Conservation (phyloP, 2,888 invertebrate species). For the Perizoma affinitatum region DNA sequence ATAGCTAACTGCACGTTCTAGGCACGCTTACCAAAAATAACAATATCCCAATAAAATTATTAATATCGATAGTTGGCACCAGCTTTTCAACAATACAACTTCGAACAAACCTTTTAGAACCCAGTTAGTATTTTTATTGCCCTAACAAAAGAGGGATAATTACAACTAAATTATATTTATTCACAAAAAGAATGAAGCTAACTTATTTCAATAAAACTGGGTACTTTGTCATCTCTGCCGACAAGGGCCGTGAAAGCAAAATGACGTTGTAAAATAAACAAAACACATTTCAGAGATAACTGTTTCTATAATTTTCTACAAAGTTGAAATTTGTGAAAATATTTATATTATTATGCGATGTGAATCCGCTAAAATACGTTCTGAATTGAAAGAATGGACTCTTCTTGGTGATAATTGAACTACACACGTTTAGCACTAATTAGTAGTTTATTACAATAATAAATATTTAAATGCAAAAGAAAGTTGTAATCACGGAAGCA, state of each 20-base stretch:
- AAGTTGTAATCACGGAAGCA: no score
- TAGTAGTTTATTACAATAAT: no score
- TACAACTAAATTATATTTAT: conserved; percentile 15
- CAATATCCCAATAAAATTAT: conserved; percentile 19
- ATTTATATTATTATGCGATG: no score
- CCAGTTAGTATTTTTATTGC: conserved; percentile 9
- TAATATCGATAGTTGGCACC: conserved; percentile 7
- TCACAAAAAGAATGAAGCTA: conserved; percentile 7
- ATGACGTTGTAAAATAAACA: conserved; percentile 10
- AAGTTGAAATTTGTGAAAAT: no score
- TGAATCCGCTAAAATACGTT: no score
- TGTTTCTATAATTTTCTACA: conserved; percentile 6
- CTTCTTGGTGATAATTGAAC: no score
- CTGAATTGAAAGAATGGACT: no score
- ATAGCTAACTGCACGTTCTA: conserved; percentile 15
- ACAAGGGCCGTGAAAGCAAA: conserved; percentile 6
- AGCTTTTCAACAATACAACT: conserved; percentile 10
- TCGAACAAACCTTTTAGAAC: conserved; percentile 4
- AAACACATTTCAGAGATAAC: conserved; percentile 5
- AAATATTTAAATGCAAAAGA: no score
- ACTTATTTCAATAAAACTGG: not conserved
- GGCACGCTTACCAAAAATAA: conserved; percentile 23
- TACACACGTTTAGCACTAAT: no score
- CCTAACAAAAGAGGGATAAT: conserved; percentile 26
- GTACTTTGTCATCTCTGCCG: conserved; percentile 26